These are phyloP conservation scores for Cancer borealis DNA, from an alignment of 2,888 invertebrate species.

Conservation along the genomic window DNA sequence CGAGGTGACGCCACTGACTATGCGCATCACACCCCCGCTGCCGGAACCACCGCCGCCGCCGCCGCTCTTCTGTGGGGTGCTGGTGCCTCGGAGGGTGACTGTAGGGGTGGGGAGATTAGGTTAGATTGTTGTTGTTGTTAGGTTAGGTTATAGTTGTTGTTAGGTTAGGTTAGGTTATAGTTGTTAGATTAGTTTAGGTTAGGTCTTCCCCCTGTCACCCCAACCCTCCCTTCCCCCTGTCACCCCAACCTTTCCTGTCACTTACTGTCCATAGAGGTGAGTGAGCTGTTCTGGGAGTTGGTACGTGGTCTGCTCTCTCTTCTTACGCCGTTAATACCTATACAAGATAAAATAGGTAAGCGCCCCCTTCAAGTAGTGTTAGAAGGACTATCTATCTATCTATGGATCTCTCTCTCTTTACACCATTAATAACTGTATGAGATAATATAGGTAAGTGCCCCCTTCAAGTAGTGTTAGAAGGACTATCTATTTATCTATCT, in stretches of 20 bases:
- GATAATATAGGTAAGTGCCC: not conserved
- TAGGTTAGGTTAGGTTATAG: not conserved
- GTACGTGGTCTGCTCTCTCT: slow-evolving; percentile 36
- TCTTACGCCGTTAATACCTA: slow-evolving; percentile 56
- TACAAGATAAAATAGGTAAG: not conserved
- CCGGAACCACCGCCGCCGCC: not conserved
- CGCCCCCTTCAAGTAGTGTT: not conserved
- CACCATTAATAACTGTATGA: slow-evolving; percentile 48
- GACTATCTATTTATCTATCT: not conserved
- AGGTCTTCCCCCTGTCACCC: not conserved
- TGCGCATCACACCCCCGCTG: slow-evolving; percentile 22
- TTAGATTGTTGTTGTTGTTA: not conserved
- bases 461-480: not conserved
- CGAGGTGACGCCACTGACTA: slow-evolving; percentile 15
- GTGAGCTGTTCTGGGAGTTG: slow-evolving; percentile 58
- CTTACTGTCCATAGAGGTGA: slow-evolving; percentile 68
- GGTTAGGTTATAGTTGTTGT: not conserved
- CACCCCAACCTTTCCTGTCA: not conserved
- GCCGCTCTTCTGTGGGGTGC: slow-evolving; percentile 32
- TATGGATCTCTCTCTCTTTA: slow-evolving; percentile 47
- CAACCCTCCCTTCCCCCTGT: not conserved
- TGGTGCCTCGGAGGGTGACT: not conserved
- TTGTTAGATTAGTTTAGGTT: too few species aligned
- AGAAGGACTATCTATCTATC: not conserved
- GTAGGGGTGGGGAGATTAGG: not conserved